phyloP scores from a whole-genome alignment of 2,888 invertebrate species.

The Lithophane socia region DNA sequence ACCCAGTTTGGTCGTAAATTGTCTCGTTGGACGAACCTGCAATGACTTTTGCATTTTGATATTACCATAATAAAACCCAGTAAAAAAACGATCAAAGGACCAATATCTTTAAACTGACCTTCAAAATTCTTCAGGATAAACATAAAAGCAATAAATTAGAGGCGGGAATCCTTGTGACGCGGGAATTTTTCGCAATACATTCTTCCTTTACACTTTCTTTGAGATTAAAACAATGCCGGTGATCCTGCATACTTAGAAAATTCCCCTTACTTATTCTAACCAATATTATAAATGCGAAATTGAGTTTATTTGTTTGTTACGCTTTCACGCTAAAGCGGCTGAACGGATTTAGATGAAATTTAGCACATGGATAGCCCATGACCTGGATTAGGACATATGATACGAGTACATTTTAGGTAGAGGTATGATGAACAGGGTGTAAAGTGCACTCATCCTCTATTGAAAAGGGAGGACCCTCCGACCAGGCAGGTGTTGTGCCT shows the following conservation, averaged over 20 bases:
- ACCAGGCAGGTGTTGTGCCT: too few relatives aligned
- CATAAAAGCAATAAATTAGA: slow-evolving; percentile 5
- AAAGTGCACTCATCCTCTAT: too few relatives aligned
- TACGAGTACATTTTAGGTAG: too few relatives aligned
- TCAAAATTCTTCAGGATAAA: background rate
- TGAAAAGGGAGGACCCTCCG: too few relatives aligned
- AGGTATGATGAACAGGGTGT: too few relatives aligned
- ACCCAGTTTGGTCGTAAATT: background rate
- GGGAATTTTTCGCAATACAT: slow-evolving; percentile 13
- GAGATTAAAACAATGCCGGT: slow-evolving; percentile 13
- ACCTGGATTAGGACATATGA: too few relatives aligned
- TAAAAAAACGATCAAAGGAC: slow-evolving; percentile 7
- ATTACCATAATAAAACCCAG: background rate
- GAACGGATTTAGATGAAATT: too few relatives aligned
- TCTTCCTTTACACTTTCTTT: slow-evolving; percentile 18
- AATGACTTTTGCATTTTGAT: background rate
- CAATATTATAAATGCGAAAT: too few relatives aligned
- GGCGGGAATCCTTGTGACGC: slow-evolving; percentile 6
- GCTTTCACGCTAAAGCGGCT: too few relatives aligned
- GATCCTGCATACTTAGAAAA: background rate
- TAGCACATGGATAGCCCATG: too few relatives aligned
- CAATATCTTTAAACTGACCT: slow-evolving; percentile 17
- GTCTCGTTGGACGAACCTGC: background rate
- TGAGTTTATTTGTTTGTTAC: too few relatives aligned
- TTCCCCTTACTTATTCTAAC: background rate